Base-by-base conservation (phyloP, 2,888 invertebrate genomes). In the Stenolophus ochropezus region DNA sequence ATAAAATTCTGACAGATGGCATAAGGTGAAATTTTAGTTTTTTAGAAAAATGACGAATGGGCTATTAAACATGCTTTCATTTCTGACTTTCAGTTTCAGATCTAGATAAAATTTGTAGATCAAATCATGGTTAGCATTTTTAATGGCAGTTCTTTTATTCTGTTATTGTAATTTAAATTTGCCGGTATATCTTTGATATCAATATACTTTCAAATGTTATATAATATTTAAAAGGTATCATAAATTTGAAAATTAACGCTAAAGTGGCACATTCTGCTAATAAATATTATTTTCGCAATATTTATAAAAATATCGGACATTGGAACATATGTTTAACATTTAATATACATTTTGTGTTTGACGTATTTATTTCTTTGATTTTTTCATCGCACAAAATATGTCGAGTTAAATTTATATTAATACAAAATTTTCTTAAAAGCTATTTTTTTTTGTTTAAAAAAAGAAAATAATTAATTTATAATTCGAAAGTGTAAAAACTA, bases 171-270 rank as follows among this genome's bases (percentile, higher is more conserved):
- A 33, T 33, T 69, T 69, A 42, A 69, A 33, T 69, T 61, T 61
- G 14, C 18, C 56, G 56, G 25, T 61, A n/a, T 25, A 14, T 25
- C 25, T 21, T 20, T 56, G 8, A 25, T 23, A 61, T 14, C 27
- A 33, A n/a, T 61, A 61, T 23, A 69, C 65, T 69, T 69, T 69
- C 65, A 69, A 33, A 69, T 42, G 18, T 69, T 69, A 33, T 69
- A 69, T 69, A 69, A 69, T 33, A 69, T 69, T 69, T 69, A 69
- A 69, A 69, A 27, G 65, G 11, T 18, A 8, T 69, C 27, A 11
- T 69, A 69, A 69, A 69, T 61, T 61, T 25, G 16, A 56, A 69
- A 69, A 69, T 69, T 18, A 16, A 69, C 25, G 14, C 11, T 27
- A 27, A 69, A 69, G 65, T 69, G 33, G 65, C 65, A 69, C 65